Percentiles rank a stretch among this genome's conserved stretches.
Conservation (phyloP, 35 echinoderm and acorn worm genomes). For the Patiria miniata region DNA sequence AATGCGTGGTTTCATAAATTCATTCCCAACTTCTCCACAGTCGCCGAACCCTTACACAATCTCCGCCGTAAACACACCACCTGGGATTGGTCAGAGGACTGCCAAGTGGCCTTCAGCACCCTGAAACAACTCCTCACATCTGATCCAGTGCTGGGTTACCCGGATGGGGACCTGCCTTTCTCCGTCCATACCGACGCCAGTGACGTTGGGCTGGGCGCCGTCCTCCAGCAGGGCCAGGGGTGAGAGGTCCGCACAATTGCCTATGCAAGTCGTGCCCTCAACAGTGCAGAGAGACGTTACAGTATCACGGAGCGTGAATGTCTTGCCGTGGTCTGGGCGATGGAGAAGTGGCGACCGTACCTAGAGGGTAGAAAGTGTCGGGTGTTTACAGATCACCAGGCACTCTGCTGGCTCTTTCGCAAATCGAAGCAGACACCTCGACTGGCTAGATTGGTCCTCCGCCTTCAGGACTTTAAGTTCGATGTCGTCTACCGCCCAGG, state of each 20-base stretch:
- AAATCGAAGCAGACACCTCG: neutral
- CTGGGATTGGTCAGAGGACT: neutral
- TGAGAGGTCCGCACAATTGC: conserved; percentile 20
- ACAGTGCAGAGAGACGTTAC: neutral
- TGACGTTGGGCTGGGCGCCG: conserved; percentile 35
- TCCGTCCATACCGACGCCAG: conserved; percentile 42
- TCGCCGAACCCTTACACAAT: neutral
- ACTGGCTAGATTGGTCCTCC: neutral
- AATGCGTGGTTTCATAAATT: conserved; percentile 27
- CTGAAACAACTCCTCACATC: conserved; percentile 18
- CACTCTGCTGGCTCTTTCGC: conserved; percentile 10
- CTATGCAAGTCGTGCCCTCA: conserved; percentile 4
- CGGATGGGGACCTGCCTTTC: neutral
- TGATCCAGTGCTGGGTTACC: conserved; percentile 16
- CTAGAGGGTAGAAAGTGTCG: conserved; percentile 9
- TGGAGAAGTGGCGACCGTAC: conserved; percentile 40
- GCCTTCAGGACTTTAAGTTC: conserved; percentile 22
- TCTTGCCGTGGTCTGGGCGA: conserved; percentile 38
- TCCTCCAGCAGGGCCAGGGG: conserved; percentile 14
- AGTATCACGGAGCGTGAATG: conserved; percentile 42
- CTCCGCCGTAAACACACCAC: neutral
- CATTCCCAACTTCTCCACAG: neutral
- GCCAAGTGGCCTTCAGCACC: neutral
- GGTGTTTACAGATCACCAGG: neutral
- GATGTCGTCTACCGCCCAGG: conserved; percentile 17